Base-by-base conservation (phyloP, 2,113 vertebrate species). In the Elachura formosa region DNA sequence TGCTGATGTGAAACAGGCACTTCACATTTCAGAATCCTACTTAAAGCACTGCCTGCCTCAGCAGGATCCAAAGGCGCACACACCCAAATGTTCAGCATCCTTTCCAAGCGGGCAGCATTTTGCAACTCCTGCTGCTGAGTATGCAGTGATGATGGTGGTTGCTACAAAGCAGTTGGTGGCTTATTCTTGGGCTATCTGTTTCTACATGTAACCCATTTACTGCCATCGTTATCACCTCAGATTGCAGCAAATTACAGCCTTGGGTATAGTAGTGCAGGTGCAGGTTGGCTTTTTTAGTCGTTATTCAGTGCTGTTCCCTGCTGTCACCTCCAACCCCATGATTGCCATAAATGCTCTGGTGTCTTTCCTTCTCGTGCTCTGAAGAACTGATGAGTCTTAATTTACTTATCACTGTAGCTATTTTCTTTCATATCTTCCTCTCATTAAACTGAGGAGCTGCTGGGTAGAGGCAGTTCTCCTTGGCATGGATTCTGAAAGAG, bases 111-210 rank as follows among this genome's bases (percentile, higher is more conserved):
- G 87, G 52, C 94, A 79, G 75, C 73, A 41, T 92, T 94, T 96
- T 51, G 22, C 58, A 93, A 77, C 90, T 83, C 74, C 62, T 95
- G 84, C 93, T 97, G 94, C 96, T 96, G 94, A 95, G 97, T 97
- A 73, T 62, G 88, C 96, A 96, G 92, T 78, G 87, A 91, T 88
- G 59, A 90, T 69, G 79, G 87, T 93, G 97, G 97, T 98, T 98
- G 96, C 97, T 97, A 92, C 96, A 78, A 98, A 98, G 97, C 96
- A 94, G 97, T 97, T 84, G 97, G 98, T 98, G 98, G 97, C 97
- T 98, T 98, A 98, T 98, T 98, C 98, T 98, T 98, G 98, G 98
- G 98, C 97, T 97, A 36, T 93, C 93, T 94, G 90, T 97, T 97
- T 97, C 96, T 93, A 88, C 95, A 94, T 97, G 97, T 96, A 95